Evolutionary conservation across 2,797 vertebrate genomes (phyloP).

Genomic region (Cyprinella venusta): DNA sequence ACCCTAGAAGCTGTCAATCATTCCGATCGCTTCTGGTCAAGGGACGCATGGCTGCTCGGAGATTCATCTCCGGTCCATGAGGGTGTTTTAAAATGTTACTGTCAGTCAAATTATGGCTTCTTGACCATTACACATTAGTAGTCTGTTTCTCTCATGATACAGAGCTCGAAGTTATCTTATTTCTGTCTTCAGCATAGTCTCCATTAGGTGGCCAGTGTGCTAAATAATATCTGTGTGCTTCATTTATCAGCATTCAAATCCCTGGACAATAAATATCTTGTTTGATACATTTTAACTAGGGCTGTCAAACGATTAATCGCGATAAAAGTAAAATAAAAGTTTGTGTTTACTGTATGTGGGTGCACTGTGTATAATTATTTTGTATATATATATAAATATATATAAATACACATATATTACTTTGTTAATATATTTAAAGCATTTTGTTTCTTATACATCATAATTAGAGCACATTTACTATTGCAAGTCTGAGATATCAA

Average conservation of each 20-base stretch:
- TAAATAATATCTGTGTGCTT: neutral
- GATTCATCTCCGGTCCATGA: conserved; percentile 15
- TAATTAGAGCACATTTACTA: neutral
- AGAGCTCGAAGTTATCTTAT: neutral
- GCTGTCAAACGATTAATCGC: no score
- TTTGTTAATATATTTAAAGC: neutral
- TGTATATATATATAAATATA: no score
- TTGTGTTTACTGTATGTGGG: no score
- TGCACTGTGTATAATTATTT: no score
- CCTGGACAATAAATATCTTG: neutral
- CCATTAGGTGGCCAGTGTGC: neutral
- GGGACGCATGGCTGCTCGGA: conserved; percentile 18
- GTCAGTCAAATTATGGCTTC: conserved; percentile 26
- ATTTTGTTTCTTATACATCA: neutral
- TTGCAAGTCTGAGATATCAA: neutral
- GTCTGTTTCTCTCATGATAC: neutral
- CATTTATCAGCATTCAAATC: conserved; percentile 3
- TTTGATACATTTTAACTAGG: neutral
- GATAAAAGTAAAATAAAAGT: no score
- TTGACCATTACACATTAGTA: conserved; percentile 1
- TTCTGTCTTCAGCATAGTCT: neutral
- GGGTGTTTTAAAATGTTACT: conserved; percentile 18
- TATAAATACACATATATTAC: no score
- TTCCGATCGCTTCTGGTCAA: conserved; percentile 7
- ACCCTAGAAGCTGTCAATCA: conserved; percentile 30